Percentiles rank a stretch among this genome's conserved stretches.
phyloP scores from a whole-genome alignment of 2,797 vertebrate species.

The Mus caroli region DNA sequence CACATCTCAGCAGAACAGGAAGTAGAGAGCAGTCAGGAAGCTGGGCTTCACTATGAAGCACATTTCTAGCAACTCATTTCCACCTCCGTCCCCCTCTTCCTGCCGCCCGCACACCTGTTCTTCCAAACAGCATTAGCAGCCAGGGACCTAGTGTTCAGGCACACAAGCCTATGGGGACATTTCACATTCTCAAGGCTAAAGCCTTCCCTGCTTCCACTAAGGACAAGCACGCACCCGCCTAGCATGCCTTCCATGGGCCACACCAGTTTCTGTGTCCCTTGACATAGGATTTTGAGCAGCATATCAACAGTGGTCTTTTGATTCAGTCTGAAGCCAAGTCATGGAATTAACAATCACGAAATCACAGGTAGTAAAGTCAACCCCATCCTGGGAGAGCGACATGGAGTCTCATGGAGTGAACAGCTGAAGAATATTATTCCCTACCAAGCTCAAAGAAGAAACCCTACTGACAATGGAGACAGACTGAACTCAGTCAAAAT shows the following conservation, averaged over 20 bases:
- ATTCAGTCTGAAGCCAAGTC: conserved; percentile 91
- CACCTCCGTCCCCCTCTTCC: neutral
- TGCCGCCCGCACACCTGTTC: neutral
- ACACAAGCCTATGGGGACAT: neutral
- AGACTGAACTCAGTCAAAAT: conserved; percentile 89
- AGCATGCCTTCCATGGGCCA: conserved; percentile 90
- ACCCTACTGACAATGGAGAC: conserved; percentile 71
- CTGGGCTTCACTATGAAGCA: neutral
- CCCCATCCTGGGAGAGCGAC: conserved; percentile 93
- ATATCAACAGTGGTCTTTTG: conserved; percentile 94
- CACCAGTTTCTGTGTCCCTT: conserved; percentile 85
- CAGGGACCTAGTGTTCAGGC: neutral
- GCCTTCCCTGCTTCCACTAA: conserved; percentile 83
- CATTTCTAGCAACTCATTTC: conserved; percentile 85
- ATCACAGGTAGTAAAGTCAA: conserved; percentile 94
- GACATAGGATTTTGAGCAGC: conserved; percentile 92
- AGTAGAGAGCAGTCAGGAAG: neutral
- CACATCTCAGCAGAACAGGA: conserved; percentile 88
- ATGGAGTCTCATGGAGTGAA: conserved; percentile 90
- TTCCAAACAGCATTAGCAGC: neutral
- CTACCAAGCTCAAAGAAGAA: conserved; percentile 85
- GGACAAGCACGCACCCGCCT: conserved; percentile 92
- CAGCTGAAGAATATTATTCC: conserved; percentile 92
- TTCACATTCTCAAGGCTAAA: too few species aligned
- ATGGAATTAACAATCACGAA: conserved; percentile 92